Base-by-base conservation (phyloP, 2,113 vertebrate genomes). In the Pluvialis apricaria region DNA sequence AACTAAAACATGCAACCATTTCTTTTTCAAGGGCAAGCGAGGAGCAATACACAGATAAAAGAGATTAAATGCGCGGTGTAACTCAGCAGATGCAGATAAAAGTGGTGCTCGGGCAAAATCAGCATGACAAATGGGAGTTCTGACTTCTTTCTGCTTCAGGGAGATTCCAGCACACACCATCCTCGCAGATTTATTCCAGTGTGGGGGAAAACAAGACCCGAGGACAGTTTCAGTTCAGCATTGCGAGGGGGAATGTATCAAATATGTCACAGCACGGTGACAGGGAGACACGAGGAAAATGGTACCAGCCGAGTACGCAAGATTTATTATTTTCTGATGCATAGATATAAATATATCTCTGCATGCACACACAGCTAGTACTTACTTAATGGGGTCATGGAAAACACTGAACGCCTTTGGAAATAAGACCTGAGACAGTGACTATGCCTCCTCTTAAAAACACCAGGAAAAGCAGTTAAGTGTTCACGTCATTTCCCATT, bases 401-500 rank as follows among this genome's bases (percentile, higher is more conserved):
- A 51, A 54, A 71, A 44, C 61, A 44, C 49, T 3, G 34, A 40
- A 8, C 0, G 9, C 45, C 61, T 87, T 52, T 69, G 70, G 77
- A 93, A 93, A 15, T 25, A 36, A 57, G 40, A 68, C 24, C 51
- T 0, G 0, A 81, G 72, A 29, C 69, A 60, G 55, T 17, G 36
- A 78, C 15, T 36, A 9, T 49, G 51, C 55, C 34, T 64, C 71
- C 28, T 71, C 72, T 75, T 69, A 36, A 58, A 93, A 86, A 78
- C 92, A 92, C 47, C 92, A 75, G 92, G 88, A 82, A 83, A 93
- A 93, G 3, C 54, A 80, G 70, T 87, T 61, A 87, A 79, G 70
- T 5, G 18, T 38, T 77, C 38, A 58, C 55, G 13, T 94, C 81
- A 88, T 92, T 95, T 97, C 92, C 95, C 54, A 34, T 95, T 94